Conservation (phyloP, 2,797 vertebrate genomes). For the Typhlichthys subterraneus region DNA sequence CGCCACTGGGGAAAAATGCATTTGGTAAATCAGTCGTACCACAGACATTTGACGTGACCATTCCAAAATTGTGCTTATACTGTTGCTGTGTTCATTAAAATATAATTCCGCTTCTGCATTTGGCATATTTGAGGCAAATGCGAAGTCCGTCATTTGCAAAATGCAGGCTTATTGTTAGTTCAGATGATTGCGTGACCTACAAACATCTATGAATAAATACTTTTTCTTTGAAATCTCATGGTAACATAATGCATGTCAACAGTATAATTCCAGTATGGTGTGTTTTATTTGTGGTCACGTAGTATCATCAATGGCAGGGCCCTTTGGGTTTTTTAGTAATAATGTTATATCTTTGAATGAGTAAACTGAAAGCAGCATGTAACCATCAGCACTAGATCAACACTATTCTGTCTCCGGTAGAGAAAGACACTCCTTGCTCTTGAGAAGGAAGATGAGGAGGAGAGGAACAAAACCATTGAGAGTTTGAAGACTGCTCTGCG, state of each 20-base stretch:
- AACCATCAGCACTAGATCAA: no score
- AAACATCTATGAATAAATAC: background rate
- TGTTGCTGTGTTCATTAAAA: no score
- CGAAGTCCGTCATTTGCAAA: background rate
- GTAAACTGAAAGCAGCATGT: no score
- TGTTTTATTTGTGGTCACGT: background rate
- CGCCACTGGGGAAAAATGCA: background rate
- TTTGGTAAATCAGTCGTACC: background rate
- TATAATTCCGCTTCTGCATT: no score
- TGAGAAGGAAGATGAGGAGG: conserved; percentile 96
- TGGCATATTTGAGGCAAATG: background rate
- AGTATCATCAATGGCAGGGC: background rate
- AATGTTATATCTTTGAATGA: conserved; percentile 10
- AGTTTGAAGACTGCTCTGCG: conserved; percentile 96
- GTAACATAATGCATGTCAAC: background rate
- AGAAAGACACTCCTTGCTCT: conserved; percentile 92
- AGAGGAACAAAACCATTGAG: conserved; percentile 97
- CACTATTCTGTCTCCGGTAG: conserved; percentile 60
- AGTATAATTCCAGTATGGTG: conserved; percentile 1
- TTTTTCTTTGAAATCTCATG: background rate
- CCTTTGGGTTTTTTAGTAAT: conserved; percentile 5
- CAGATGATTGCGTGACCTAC: background rate
- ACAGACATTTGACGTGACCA: no score
- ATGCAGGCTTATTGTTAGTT: background rate
- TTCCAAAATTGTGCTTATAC: no score